Evolutionary conservation across 2,113 vertebrate species (phyloP), one percentile per base, ranked within the genome.

Genomic region (Pachycephala philippinensis): DNA sequence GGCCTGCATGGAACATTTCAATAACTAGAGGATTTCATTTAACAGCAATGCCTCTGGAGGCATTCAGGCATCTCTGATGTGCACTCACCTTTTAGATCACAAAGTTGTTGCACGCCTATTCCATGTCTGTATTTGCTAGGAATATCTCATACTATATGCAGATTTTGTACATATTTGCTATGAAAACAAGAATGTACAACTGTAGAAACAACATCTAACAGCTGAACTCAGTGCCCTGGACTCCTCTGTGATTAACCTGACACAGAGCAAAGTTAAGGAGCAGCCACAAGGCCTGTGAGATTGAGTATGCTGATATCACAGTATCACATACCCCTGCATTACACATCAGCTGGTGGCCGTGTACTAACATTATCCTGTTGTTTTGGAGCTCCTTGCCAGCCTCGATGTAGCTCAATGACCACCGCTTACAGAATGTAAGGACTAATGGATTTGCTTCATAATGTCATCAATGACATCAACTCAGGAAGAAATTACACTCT

Each of bases 31-130:
- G 16, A 50, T 52, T 83, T 76, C 1, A 40, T 50, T 69, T 7
- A 71, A 83, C 23, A 89, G 85, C 59, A 68, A 8, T 20, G 17
- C 28, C 47, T 63, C 39, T 33, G 40, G 8, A 84, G 66, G 31
- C 35, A 59, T n/a, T 77, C 63, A 53, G 37, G 23, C 28, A 56
- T 21, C 40, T 71, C 69, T 53, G 23, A 42, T 14, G 31, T 8
- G 18, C 39, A 45, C 42, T 74, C 5, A 1, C 11, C 3, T 87
- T 84, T 72, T 10, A 20, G 23, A 87, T 39, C 11, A 63, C 17
- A 13, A 10, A 60, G 23, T 1, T 57, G 33, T 9, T 60, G 35
- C 44, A 68, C 0, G 0, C 21, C 12, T 47, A 37, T 45, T 59
- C 47, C 53, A 31, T 7, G 5, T 27, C 59, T 59, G 21, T 27